These are phyloP conservation scores for Ridgeia piscesae DNA, from an alignment of 1,140 invertebrate genomes.

Conservation along the genomic window DNA sequence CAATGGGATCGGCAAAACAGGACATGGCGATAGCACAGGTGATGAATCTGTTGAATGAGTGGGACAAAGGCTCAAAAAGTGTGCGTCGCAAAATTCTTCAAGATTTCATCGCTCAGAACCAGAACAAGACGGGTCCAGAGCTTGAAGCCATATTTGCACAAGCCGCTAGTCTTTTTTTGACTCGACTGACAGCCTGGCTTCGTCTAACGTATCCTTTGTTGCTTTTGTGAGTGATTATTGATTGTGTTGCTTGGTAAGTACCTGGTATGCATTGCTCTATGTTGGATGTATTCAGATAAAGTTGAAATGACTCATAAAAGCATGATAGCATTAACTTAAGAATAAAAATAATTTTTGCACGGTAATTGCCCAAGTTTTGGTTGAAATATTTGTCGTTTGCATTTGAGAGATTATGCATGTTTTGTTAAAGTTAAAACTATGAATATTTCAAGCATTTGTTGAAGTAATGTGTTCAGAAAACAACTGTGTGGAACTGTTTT, in stretches of 20 bases:
- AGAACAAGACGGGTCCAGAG: conserved; percentile 57
- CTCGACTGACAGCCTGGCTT: conserved; percentile 56
- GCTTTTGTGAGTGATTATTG: neutral
- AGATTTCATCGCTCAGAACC: conserved; percentile 55
- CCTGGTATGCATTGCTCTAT: neutral
- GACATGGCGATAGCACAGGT: conserved; percentile 52
- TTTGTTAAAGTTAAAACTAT: neutral
- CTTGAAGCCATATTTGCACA: conserved; percentile 57
- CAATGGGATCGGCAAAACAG: conserved; percentile 56
- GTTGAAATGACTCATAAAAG: neutral
- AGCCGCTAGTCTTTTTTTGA: conserved; percentile 57
- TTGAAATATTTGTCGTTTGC: neutral
- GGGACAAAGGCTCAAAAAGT: conserved; percentile 55
- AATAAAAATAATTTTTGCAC: neutral
- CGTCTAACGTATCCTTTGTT: conserved; percentile 54
- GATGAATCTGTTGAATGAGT: conserved; percentile 53
- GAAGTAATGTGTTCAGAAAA: neutral
- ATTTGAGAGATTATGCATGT: too few species aligned
- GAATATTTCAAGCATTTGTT: neutral
- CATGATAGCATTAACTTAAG: neutral
- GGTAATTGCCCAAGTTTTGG: neutral
- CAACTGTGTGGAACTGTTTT: neutral
- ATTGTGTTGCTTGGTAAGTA: neutral
- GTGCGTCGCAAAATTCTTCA: conserved; percentile 50
- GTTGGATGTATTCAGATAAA: neutral